Percentiles rank a stretch among this genome's conserved stretches.
Evolutionary conservation across 2,113 vertebrate species (phyloP).

Genomic region (Pelecanoides urinatrix): DNA sequence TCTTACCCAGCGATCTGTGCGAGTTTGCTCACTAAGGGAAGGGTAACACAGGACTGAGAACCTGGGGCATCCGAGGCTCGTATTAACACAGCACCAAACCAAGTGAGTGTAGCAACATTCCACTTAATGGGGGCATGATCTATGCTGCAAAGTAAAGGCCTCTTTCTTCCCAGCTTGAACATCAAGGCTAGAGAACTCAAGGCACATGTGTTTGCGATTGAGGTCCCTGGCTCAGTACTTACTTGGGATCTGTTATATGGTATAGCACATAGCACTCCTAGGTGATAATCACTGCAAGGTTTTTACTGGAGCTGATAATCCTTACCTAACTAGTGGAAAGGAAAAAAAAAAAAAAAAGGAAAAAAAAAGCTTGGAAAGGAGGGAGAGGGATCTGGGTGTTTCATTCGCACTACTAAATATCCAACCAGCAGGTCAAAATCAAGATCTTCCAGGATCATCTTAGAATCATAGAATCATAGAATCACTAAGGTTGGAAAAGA

Average conservation of each 20-base stretch:
- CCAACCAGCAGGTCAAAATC: background rate
- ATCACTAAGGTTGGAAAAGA: no score
- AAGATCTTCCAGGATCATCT: background rate
- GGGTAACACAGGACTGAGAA: background rate
- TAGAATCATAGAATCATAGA: no score
- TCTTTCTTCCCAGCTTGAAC: background rate
- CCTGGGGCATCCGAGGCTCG: background rate
- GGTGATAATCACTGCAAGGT: background rate
- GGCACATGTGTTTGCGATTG: background rate
- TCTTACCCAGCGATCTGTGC: background rate
- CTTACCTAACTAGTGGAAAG: background rate
- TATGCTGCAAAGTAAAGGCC: background rate
- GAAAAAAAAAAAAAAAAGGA: background rate
- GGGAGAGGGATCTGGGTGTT: background rate
- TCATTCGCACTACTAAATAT: background rate
- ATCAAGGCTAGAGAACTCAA: background rate
- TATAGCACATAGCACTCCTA: background rate
- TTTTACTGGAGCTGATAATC: background rate
- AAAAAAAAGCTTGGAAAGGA: background rate
- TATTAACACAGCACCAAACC: background rate
- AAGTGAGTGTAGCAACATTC: background rate
- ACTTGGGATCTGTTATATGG: background rate
- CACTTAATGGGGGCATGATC: background rate
- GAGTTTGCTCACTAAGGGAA: background rate
- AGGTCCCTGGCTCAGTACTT: background rate